Conservation (phyloP, 2,888 invertebrate genomes). For the Cecidostiba fungosa region DNA sequence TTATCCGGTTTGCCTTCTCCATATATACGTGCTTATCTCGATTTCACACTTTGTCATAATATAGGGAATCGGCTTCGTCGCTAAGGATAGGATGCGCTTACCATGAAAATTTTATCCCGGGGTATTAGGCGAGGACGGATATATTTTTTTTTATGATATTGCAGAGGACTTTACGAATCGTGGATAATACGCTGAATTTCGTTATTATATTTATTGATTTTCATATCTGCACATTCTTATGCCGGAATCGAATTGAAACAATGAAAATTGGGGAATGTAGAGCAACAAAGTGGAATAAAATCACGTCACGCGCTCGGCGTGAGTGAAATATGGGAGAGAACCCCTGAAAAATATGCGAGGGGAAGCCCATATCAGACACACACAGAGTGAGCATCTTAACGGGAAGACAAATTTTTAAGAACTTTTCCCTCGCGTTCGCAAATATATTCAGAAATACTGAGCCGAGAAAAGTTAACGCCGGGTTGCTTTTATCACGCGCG, state of each 20-base stretch:
- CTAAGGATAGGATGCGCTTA: background rate
- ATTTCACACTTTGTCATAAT: conserved; percentile 27
- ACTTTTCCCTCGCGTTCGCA: background rate
- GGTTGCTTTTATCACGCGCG: background rate
- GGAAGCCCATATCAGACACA: background rate
- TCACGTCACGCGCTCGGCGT: background rate
- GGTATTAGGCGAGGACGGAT: background rate
- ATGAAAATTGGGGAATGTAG: background rate
- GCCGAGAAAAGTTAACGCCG: background rate
- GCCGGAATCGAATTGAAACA: background rate
- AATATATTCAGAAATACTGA: background rate
- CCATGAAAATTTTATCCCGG: background rate
- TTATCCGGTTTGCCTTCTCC: background rate
- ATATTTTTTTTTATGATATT: background rate
- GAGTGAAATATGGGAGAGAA: background rate
- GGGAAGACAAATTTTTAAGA: background rate
- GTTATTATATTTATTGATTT: background rate
- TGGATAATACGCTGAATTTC: too few species aligned
- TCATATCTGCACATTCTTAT: background rate
- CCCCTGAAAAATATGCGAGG: background rate
- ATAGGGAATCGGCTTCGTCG: conserved; percentile 16
- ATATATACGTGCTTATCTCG: background rate
- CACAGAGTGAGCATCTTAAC: background rate
- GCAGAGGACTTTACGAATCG: too few species aligned
- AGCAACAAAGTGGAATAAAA: background rate